Conservation (phyloP, 23 tunicate species). For the Trididemnum clinides region DNA sequence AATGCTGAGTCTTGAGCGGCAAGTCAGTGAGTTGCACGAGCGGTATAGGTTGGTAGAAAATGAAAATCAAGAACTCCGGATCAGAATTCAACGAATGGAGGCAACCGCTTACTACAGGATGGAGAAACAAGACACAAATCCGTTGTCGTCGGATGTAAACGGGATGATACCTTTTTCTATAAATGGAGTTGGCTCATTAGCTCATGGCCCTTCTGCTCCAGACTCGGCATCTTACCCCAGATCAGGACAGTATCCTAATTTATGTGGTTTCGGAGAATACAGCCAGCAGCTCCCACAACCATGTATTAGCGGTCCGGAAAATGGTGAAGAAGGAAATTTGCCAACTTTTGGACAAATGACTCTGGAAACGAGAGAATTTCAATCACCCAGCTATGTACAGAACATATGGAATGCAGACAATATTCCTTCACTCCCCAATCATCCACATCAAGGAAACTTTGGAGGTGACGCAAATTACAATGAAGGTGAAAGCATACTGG, state of each 20-base stretch:
- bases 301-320: neutral
- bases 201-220: neutral
- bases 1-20: conserved; percentile 86
- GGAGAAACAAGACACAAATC: conserved; percentile 10
- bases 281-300: neutral
- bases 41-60: conserved; percentile 61
- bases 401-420: neutral
- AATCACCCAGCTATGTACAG: neutral
- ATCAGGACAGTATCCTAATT: neutral
- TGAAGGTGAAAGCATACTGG: neutral
- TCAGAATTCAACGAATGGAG: conserved; percentile 59
- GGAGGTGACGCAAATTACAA: neutral
- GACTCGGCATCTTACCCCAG: neutral
- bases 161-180: neutral
- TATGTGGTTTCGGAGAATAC: conserved; percentile 16
- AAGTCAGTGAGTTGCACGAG: conserved; percentile 68
- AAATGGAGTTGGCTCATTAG: neutral
- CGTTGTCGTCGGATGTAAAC: neutral
- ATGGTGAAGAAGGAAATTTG: neutral
- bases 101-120: conserved; percentile 27
- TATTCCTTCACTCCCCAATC: neutral
- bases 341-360: neutral
- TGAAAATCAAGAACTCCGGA: conserved; percentile 68
- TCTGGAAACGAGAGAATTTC: neutral
- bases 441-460: neutral